Conservation (phyloP, 1,140 invertebrate species). For the Drosophila lacteicornis region DNA sequence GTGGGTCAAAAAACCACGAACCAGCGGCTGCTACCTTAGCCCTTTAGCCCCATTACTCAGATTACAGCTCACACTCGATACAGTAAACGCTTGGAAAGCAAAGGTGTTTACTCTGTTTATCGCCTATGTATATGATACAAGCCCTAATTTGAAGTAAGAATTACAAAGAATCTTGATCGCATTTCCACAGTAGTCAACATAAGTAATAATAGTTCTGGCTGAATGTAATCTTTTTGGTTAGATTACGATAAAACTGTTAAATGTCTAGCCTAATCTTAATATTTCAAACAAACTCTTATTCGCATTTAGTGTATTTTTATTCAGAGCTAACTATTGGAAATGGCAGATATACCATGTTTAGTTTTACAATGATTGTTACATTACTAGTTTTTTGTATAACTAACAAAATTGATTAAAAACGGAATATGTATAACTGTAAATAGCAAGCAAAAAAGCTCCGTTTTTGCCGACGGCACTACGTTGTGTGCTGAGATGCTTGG, state of each 20-base stretch:
- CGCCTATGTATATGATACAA: too few relatives aligned
- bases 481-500: slow-evolving; percentile 14
- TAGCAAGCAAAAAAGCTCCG: slow-evolving; percentile 10
- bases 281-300: not conserved
- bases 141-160: not conserved
- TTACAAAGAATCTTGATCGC: too few relatives aligned
- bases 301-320: not conserved
- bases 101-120: too few relatives aligned
- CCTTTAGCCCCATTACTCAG: not conserved
- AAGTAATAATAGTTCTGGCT: too few relatives aligned
- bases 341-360: too few relatives aligned
- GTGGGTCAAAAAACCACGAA: slow-evolving; percentile 14
- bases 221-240: too few relatives aligned
- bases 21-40: not conserved
- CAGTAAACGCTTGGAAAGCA: not conserved
- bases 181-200: too few relatives aligned
- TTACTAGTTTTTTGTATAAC: not conserved
- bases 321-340: not conserved
- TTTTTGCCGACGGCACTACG: not conserved
- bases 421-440: not conserved
- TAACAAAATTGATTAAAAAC: not conserved
- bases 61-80: not conserved
- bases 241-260: too few relatives aligned
- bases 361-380: too few relatives aligned
- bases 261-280: not conserved